Conservation (phyloP, 2,888 invertebrate genomes). For the Xestia ashworthii region DNA sequence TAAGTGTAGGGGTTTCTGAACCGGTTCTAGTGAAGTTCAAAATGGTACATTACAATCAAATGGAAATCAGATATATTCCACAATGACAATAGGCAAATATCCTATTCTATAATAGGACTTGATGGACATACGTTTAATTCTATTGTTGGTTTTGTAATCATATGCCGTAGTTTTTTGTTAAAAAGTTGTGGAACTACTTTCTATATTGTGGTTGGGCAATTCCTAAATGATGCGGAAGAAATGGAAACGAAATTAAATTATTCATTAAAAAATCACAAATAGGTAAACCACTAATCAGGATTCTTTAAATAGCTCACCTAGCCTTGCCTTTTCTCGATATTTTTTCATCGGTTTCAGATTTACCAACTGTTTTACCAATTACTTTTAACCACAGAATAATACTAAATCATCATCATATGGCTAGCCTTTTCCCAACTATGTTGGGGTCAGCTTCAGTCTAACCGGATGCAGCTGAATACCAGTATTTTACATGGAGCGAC, state of each 20-base stretch:
- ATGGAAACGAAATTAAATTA: neutral
- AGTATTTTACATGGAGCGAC: too few species aligned
- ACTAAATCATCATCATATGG: too few species aligned
- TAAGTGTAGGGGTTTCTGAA: constrained; percentile 39
- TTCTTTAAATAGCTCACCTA: too few species aligned
- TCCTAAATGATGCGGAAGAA: constrained; percentile 2
- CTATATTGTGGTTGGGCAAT: constrained; percentile 21
- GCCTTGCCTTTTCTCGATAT: too few species aligned
- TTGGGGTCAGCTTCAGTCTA: too few species aligned
- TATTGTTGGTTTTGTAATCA: constrained; percentile 45
- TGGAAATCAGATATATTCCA: constrained; percentile 59
- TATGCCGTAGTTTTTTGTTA: constrained; percentile 21
- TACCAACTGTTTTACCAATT: too few species aligned
- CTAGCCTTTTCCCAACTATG: too few species aligned
- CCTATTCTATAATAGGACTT: constrained; percentile 52
- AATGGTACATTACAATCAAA: constrained; percentile 50
- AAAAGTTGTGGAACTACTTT: constrained; percentile 1
- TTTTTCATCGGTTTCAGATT: too few species aligned
- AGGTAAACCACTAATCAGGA: too few species aligned
- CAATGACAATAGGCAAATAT: constrained; percentile 39
- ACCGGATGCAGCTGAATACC: too few species aligned
- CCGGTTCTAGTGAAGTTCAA: constrained; percentile 46
- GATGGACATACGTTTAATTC: constrained; percentile 53
- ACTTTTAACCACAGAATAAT: too few species aligned
- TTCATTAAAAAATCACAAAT: too few species aligned